Conservation (phyloP, 2,888 invertebrate genomes). For the Callimorpha dominula region DNA sequence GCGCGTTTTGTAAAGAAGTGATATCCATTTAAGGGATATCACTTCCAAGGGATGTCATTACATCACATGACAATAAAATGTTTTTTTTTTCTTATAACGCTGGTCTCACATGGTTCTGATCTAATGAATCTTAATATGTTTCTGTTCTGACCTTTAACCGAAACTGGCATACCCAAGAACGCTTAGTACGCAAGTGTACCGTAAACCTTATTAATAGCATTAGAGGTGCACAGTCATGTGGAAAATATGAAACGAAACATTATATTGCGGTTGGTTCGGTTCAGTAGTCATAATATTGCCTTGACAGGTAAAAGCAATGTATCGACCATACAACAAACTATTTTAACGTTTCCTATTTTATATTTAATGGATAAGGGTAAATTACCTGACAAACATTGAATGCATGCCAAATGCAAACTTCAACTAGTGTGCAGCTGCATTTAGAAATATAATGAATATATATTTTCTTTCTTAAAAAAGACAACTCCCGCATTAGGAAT, state of each 20-base stretch:
- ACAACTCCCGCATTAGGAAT: no score
- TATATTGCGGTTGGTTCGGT: slow-evolving; percentile 42
- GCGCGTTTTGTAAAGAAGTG: no score
- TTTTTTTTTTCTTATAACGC: no score
- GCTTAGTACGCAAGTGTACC: background rate
- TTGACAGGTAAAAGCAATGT: slow-evolving; percentile 4
- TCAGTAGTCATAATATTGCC: slow-evolving; percentile 38
- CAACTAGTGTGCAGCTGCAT: background rate
- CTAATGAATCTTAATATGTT: background rate
- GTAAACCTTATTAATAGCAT: background rate
- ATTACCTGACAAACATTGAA: background rate
- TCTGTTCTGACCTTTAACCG: background rate
- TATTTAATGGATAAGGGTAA: background rate
- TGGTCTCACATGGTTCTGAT: background rate
- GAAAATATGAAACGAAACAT: slow-evolving; percentile 33
- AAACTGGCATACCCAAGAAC: background rate
- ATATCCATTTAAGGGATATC: no score
- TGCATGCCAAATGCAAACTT: background rate
- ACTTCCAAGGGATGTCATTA: no score
- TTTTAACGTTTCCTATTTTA: background rate
- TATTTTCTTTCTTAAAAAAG: no score
- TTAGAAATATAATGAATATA: no score
- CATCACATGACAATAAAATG: no score
- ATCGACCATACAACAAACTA: background rate
- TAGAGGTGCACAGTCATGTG: slow-evolving; percentile 9